Percentiles rank a stretch among this genome's conserved stretches.
Conservation (phyloP, 2,113 vertebrate genomes). For the Aleadryas rufinucha region DNA sequence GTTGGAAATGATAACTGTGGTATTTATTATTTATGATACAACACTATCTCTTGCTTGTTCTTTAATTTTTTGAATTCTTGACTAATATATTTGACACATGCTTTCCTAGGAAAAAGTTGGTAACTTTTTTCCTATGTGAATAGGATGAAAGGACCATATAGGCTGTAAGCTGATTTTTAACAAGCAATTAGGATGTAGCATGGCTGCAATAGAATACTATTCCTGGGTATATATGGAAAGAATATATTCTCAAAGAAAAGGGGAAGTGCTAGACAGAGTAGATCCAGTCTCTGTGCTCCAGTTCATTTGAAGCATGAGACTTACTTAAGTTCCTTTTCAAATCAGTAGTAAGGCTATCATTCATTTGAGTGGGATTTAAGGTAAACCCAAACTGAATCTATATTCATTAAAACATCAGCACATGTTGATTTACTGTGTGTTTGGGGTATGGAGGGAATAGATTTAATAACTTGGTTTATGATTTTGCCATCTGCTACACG, state of each 20-base stretch:
- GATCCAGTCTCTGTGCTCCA: not conserved
- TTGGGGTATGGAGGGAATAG: not conserved
- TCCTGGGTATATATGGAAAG: not conserved
- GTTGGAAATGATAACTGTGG: not conserved
- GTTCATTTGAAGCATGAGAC: not conserved
- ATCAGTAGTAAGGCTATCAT: not conserved
- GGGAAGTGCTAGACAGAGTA: not conserved
- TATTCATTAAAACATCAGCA: constrained; percentile 12
- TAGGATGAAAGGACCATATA: not conserved
- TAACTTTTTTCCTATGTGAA: not conserved
- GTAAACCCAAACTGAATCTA: not conserved
- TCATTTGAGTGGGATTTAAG: not conserved
- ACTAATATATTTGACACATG: not conserved
- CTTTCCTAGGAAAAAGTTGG: not conserved
- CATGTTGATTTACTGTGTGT: not conserved
- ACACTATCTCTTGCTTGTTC: not conserved
- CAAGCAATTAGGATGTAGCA: not conserved
- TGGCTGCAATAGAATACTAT: not conserved
- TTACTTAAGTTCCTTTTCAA: not conserved
- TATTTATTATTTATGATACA: not conserved
- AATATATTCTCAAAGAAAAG: not conserved
- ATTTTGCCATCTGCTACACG: not conserved
- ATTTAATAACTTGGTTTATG: constrained; percentile 28
- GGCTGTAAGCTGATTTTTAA: not conserved
- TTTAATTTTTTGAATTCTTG: not conserved